Evolutionary conservation across 1,140 invertebrate genomes (phyloP).

Genomic region (Ostrea edulis): DNA sequence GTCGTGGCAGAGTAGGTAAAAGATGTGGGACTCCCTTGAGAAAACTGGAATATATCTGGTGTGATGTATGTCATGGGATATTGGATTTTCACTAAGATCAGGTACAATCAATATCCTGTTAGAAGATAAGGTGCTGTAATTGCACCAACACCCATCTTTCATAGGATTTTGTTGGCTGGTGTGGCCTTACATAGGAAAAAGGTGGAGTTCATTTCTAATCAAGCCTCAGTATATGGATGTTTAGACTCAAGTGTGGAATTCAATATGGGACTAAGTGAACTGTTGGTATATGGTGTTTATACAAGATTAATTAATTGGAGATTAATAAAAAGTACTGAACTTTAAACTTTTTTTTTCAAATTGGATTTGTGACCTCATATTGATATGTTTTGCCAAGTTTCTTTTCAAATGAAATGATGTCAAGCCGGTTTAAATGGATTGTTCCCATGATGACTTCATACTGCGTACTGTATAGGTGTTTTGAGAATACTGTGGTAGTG

Average conservation of each 20-base stretch:
- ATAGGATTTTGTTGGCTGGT: neutral
- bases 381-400: neutral
- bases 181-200: neutral
- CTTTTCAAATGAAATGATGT: slow-evolving; percentile 6
- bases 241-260: slow-evolving; percentile 4
- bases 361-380: slow-evolving; percentile 31
- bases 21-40: neutral
- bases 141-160: neutral
- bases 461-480: neutral
- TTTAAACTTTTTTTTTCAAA: slow-evolving; percentile 17
- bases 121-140: slow-evolving; percentile 22
- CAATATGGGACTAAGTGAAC: neutral
- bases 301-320: slow-evolving; percentile 3
- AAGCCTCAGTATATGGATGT: neutral
- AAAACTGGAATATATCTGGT: neutral
- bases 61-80: neutral
- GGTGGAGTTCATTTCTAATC: neutral
- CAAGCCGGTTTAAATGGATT: neutral
- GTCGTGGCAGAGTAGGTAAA: neutral
- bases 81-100: neutral
- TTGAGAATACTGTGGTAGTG: neutral
- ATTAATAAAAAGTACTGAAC: slow-evolving; percentile 20
- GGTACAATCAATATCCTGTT: neutral
- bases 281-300: neutral
- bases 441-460: neutral